Evolutionary conservation across 2,797 vertebrate species (phyloP), one percentile per base, ranked within the genome.

Genomic region (Dromococcyx pavoninus): DNA sequence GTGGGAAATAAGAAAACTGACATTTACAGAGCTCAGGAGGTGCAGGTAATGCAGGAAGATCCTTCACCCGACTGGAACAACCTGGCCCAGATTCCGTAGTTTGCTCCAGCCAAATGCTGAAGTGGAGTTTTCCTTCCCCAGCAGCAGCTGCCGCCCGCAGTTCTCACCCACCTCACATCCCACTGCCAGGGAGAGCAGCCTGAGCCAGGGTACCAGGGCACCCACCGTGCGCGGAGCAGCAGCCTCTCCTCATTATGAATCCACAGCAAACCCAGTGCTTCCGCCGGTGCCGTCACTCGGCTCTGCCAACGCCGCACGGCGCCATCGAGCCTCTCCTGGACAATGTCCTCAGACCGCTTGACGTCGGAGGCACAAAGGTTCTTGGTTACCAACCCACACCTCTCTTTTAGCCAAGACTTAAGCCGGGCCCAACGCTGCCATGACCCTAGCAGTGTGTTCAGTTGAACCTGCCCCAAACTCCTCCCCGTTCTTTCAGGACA

Each of bases 251-350:
- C 8, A 1, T 5, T 5, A 4, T 10, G 2, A 57, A 71, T 18
- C 5, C 4, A 0, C 1, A 14, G 48, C 43, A 14, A 57, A 21
- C 6, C 1, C 1, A 1, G 23, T 3, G 10, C 10, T 74, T 27
- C 72, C 37, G 72, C 18, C 39, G 74, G 25, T 15, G 1, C 21
- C 11, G n/a, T n/a, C 41, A 41, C 44, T 19, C 4, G 0, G 53
- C 75, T 56, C 51, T 53, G 61, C 76, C 50, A 12, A 41, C 6
- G 0, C 48, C 2, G 22, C 77, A 27, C 39, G 5, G 16, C 80
- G 60, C 37, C 57, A 7, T 14, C 14, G 39, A 41, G 39, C 39
- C 39, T 41, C 7, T 28, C 51, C 33, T 5, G 62, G 33, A 35
- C 19, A 1, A 12, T 17, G 53, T 2, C 4, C 37, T 5, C 86